Evolutionary conservation across 2,113 vertebrate species (phyloP).

Genomic region (Triplophysa siluroides): DNA sequence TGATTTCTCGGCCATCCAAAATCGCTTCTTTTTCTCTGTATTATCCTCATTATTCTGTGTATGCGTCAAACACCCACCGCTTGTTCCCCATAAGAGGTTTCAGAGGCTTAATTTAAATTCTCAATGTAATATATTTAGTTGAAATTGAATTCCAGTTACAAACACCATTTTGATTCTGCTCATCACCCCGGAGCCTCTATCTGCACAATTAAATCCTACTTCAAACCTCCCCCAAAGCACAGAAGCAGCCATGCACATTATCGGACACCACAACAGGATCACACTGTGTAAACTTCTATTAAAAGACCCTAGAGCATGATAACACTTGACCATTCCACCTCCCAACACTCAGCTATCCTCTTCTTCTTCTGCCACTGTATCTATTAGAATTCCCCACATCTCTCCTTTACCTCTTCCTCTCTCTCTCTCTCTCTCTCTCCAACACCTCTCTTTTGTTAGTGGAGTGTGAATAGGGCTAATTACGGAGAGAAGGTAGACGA

Average conservation of each 20-base stretch:
- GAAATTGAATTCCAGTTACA: conserved; percentile 38
- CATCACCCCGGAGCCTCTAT: conserved; percentile 16
- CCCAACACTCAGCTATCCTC: neutral
- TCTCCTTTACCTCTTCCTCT: conserved; percentile 17
- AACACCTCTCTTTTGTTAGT: conserved; percentile 21
- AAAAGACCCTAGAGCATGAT: conserved; percentile 50
- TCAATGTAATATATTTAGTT: neutral
- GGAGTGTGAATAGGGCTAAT: conserved; percentile 61
- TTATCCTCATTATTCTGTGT: neutral
- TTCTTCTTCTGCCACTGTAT: neutral
- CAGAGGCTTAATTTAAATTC: conserved; percentile 26
- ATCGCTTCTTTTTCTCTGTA: neutral
- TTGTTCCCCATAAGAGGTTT: neutral
- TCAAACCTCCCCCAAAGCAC: conserved; percentile 34
- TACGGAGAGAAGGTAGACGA: conserved; percentile 49
- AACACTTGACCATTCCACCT: conserved; percentile 41
- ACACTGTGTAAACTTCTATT: conserved; percentile 48
- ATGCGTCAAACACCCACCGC: neutral
- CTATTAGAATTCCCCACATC: conserved; percentile 6
- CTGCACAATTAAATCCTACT: conserved; percentile 38
- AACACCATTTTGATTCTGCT: conserved; percentile 40
- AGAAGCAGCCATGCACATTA: conserved; percentile 16
- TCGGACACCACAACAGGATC: conserved; percentile 22
- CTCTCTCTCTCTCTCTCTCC: conserved; percentile 2
- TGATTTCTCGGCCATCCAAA: conserved; percentile 15